phyloP scores from a whole-genome alignment of 2,888 invertebrate genomes.

The Coelinius sp. region DNA sequence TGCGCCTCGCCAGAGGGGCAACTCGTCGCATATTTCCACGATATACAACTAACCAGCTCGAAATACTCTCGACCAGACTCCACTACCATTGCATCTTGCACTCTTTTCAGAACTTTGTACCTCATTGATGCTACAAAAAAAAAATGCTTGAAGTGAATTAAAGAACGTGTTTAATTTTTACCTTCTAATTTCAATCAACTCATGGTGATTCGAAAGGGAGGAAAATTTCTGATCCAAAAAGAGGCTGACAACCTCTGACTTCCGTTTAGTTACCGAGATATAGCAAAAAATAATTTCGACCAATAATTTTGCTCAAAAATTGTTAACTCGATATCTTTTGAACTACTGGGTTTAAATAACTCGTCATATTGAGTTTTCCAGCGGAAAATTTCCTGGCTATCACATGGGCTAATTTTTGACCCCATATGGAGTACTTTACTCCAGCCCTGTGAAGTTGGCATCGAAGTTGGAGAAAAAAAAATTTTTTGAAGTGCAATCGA shows the following conservation, averaged over 20 bases:
- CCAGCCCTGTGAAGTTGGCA: too few species aligned
- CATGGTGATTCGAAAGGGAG: background rate
- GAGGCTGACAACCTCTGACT: constrained; percentile 20
- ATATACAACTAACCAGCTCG: constrained; percentile 1
- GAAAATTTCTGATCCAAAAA: background rate
- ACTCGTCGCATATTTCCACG: background rate
- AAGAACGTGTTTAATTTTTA: background rate
- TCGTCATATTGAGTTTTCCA: background rate
- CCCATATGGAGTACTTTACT: too few species aligned
- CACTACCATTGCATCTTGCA: background rate
- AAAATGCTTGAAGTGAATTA: constrained; percentile 3
- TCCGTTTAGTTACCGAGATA: background rate
- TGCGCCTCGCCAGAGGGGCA: background rate
- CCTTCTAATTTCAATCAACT: too few species aligned
- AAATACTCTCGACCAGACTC: background rate
- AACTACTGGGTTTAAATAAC: background rate
- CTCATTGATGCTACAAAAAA: background rate
- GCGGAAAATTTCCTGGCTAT: background rate
- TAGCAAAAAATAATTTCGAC: background rate
- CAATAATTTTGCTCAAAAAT: background rate
- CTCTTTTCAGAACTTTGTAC: background rate
- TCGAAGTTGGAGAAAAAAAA: too few species aligned
- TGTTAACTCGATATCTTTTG: background rate
- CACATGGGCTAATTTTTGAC: too few species aligned
- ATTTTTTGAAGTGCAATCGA: too few species aligned